Evolutionary conservation across 2,888 invertebrate species (phyloP), one percentile per base, ranked within the genome.

Genomic region (Nezara viridula): DNA sequence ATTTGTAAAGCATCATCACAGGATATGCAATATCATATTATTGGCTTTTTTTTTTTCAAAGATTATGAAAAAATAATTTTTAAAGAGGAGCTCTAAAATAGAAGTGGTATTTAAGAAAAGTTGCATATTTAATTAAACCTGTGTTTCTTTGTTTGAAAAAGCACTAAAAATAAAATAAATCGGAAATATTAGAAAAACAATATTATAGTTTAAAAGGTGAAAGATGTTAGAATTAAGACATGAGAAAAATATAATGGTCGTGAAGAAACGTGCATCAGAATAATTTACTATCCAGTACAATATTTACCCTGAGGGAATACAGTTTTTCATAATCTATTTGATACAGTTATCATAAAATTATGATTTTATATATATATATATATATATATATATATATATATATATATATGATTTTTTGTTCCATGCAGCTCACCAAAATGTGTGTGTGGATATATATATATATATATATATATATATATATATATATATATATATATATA

Each of bases 1-100:
- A 88, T 85, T 88, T 12, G 49, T 81, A 47, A 85, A 85, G 88
- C 88, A 81, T 85, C 81, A 87, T 87, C 49, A 87, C 87, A 60
- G 60, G 55, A 49, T 66, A 87, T 87, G 60, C 87, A 87, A 24
- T 86, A 81, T 24, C n/a, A 81, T n/a, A 44, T 40, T 44, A 81
- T 12, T n/a, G 24, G 24, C 24, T n/a, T 81, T 81, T 44, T 32
- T n/a, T 14, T 81, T 81, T 81, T 44, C 0, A 44, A 44, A 81
- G 4, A 44, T 44, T 81, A 10, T 10, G 44, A 44, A 81, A n/a
- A n/a, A 81, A 44, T 44, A 3, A 81, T 81, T 24, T 77, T 81
- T 14, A 81, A n/a, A 81, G 44, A 66, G 19, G 32, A 19, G 32
- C 32, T n/a, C n/a, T 37, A 66, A 19, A 32, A 66, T 32, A 32